Evolutionary conservation across 2,797 vertebrate species (phyloP).

Genomic region (Coilia nasus): DNA sequence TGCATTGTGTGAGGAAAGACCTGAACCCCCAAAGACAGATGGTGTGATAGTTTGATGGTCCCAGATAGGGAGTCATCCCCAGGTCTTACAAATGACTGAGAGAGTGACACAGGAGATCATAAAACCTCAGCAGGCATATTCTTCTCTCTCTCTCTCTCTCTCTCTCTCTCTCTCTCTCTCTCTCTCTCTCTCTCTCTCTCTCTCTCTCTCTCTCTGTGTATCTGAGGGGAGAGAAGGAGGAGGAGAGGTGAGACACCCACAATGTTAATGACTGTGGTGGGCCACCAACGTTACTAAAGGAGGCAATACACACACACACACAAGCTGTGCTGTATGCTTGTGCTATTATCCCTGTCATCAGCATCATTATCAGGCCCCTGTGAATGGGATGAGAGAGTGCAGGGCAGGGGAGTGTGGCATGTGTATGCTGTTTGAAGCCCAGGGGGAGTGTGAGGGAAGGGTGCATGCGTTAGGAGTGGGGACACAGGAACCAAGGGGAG

Average conservation of each 20-base stretch:
- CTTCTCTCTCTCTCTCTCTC: neutral
- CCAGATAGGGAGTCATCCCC: neutral
- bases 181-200: neutral
- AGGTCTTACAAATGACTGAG: neutral
- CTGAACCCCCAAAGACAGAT: neutral
- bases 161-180: neutral
- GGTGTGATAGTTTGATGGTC: neutral
- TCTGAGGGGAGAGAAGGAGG: neutral
- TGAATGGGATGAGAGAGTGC: neutral
- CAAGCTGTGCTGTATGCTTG: neutral
- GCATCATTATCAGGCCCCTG: neutral
- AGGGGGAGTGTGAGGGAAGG: neutral
- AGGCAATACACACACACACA: conserved; percentile 46
- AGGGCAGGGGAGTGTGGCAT: too few species aligned
- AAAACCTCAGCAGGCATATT: neutral
- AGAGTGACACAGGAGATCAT: neutral
- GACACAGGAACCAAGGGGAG: neutral
- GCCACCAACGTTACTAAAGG: conserved; percentile 50
- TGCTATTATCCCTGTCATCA: conserved; percentile 14
- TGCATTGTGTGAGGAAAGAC: neutral
- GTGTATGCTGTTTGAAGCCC: neutral
- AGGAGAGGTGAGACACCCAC: conserved; percentile 14
- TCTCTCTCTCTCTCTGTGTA: neutral
- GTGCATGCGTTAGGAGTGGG: neutral
- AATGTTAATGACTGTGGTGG: conserved; percentile 41